These are phyloP conservation scores for Amphimallon solstitiale DNA, from an alignment of 2,888 invertebrate species.

Conservation along the genomic window DNA sequence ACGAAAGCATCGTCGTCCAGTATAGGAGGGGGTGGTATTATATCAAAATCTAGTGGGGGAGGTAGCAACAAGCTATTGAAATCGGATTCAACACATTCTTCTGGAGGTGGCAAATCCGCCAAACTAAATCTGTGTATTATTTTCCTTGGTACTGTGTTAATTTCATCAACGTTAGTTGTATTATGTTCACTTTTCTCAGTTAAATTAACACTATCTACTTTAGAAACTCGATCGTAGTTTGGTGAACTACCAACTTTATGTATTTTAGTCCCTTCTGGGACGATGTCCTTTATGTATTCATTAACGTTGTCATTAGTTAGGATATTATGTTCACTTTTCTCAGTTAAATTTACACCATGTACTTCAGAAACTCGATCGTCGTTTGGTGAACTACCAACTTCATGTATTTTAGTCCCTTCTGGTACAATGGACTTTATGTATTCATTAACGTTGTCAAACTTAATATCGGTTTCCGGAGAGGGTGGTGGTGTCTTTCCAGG, in stretches of 20 bases:
- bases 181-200: no score
- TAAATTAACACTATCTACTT: neutral
- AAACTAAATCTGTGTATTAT: conserved; percentile 16
- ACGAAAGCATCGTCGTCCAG: neutral
- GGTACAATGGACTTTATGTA: neutral
- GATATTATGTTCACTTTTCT: no score
- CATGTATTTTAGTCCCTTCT: neutral
- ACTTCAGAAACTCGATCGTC: no score
- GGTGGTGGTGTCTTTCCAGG: conserved; percentile 38
- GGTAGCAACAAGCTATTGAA: conserved; percentile 35
- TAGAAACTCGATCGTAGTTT: neutral
- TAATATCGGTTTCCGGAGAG: conserved; percentile 31
- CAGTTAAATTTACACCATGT: no score
- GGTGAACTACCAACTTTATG: neutral
- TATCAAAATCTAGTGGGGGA: conserved; percentile 40
- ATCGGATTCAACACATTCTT: conserved; percentile 12
- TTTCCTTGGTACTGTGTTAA: neutral
- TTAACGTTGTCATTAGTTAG: neutral
- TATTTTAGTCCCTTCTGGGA: neutral
- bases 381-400: neutral
- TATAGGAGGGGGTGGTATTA: conserved; percentile 26
- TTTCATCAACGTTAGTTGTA: neutral
- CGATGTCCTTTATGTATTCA: neutral
- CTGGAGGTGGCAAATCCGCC: conserved; percentile 36
- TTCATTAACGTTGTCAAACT: neutral